A percentile compares a stretch with the other conserved stretches of the same genome.
Conservation (phyloP, 2,113 vertebrate genomes). For the Brachypteracias leptosomus region DNA sequence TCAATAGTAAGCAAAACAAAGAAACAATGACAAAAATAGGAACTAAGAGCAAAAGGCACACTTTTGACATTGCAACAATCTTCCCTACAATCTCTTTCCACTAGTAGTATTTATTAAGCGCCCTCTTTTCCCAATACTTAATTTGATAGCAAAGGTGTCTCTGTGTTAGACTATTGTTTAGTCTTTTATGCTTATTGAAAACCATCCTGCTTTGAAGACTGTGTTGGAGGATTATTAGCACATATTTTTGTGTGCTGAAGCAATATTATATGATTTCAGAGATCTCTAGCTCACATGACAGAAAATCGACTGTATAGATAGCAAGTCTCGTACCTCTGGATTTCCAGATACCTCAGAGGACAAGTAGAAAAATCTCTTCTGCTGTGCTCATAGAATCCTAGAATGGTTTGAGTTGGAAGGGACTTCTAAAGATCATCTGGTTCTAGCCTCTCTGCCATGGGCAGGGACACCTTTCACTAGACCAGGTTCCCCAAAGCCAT, state of each 20-base stretch:
- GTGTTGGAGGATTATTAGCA: not conserved
- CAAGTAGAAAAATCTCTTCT: not conserved
- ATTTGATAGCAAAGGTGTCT: not conserved
- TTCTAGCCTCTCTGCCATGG: too few species aligned
- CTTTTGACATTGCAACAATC: not conserved
- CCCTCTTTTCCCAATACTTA: not conserved
- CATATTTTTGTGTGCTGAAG: not conserved
- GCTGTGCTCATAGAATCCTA: too few species aligned
- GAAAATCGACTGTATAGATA: not conserved
- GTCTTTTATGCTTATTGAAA: not conserved
- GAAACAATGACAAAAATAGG: not conserved
- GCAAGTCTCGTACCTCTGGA: not conserved
- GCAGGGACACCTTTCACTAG: too few species aligned
- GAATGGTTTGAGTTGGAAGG: too few species aligned
- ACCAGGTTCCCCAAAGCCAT: too few species aligned
- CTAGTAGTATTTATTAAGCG: not conserved
- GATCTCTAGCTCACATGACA: not conserved
- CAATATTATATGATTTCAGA: not conserved
- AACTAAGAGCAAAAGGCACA: not conserved
- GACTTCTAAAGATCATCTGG: too few species aligned
- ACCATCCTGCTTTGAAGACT: not conserved
- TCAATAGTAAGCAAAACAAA: not conserved
- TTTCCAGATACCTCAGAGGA: not conserved
- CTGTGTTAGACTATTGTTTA: not conserved
- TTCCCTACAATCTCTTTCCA: not conserved